Conservation (phyloP, 1,140 invertebrate genomes). For the silkworm (Bombyx mori) region ASM3026992v2 NC_085118.1:734001-734500, state of each 20-base stretch:
- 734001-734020: no score
- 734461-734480: not conserved
- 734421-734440: constrained; percentile 5
- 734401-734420: constrained; percentile 5
- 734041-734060: no score
- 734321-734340: not conserved
- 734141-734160: no score
- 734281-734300: not conserved
- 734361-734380: constrained; percentile 3
- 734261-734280: not conserved
- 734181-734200: not conserved
- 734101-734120: no score
- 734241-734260: not conserved
- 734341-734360: constrained; percentile 4
- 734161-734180: not conserved
- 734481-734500: not conserved
- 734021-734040: no score
- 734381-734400: constrained; percentile 7
- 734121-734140: no score
- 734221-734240: not conserved
- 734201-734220: not conserved
- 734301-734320: not conserved
- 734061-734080: no score
- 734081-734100: no score
- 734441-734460: constrained; percentile 2